Percentiles rank a stretch among this genome's conserved stretches.
These are phyloP conservation scores for Subanguina moxae DNA, from an alignment of 1,140 invertebrate species.

Conservation along the genomic window DNA sequence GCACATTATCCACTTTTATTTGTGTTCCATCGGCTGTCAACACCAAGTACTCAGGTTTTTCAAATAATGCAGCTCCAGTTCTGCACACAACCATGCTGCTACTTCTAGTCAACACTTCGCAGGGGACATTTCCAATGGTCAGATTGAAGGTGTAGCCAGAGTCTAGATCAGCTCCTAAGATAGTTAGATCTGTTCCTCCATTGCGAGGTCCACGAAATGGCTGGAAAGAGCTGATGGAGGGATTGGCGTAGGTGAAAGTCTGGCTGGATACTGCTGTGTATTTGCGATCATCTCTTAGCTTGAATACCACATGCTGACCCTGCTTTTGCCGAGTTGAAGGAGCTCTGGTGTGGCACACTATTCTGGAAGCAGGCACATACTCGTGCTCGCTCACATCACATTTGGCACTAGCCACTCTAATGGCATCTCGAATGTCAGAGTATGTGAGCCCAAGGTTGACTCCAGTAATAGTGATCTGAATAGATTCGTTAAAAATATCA, in stretches of 20 bases:
- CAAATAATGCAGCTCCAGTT: slow-evolving; percentile 32
- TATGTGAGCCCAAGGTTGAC: slow-evolving; percentile 85
- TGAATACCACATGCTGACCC: slow-evolving; percentile 38
- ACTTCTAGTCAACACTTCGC: slow-evolving; percentile 68
- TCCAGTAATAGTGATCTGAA: slow-evolving; percentile 84
- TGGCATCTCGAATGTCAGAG: slow-evolving; percentile 82
- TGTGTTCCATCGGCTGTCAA: slow-evolving; percentile 52
- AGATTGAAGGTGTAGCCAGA: slow-evolving; percentile 84
- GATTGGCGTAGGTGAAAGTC: slow-evolving; percentile 52
- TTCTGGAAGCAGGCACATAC: slow-evolving; percentile 45
- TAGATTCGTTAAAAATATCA: not conserved
- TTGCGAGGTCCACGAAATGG: slow-evolving; percentile 82
- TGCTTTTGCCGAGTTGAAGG: slow-evolving; percentile 50
- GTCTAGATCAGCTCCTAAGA: slow-evolving; percentile 84
- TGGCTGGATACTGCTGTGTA: slow-evolving; percentile 49
- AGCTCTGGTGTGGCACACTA: slow-evolving; percentile 54
- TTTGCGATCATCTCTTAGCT: slow-evolving; percentile 39
- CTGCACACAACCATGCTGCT: slow-evolving; percentile 40
- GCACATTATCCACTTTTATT: slow-evolving; percentile 47
- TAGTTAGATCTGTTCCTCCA: slow-evolving; percentile 84
- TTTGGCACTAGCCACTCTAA: slow-evolving; percentile 81
- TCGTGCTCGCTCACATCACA: slow-evolving; percentile 73
- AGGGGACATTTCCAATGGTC: slow-evolving; percentile 71
- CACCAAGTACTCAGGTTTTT: slow-evolving; percentile 35
- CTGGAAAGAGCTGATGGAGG: slow-evolving; percentile 64